phyloP scores from a whole-genome alignment of 2,888 invertebrate genomes.

The Lithodes maja region DNA sequence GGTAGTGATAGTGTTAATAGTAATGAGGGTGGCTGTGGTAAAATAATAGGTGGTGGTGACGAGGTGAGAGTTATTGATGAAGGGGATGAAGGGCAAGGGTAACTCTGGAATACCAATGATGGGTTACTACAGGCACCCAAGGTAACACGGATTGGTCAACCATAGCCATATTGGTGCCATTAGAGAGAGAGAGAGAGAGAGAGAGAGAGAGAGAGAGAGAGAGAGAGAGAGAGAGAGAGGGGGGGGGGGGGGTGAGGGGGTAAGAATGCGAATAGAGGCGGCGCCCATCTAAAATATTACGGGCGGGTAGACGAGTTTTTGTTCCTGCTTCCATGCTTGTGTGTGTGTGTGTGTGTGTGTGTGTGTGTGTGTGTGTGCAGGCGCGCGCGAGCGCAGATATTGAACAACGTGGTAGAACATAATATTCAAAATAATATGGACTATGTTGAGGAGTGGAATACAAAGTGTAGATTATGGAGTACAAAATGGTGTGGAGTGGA shows the following conservation, averaged over 20 bases:
- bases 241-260: not conserved
- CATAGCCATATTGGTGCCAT: too few relatives aligned
- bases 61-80: not conserved
- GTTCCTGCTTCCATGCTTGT: not conserved
- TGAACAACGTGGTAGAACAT: not conserved
- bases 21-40: too few relatives aligned
- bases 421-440: not conserved
- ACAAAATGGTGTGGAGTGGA: not conserved
- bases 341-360: not conserved
- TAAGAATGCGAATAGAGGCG: not conserved
- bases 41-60: too few relatives aligned
- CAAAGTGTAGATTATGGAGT: too few relatives aligned
- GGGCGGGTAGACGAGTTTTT: not conserved
- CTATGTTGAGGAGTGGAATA: not conserved
- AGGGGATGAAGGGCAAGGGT: not conserved
- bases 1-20: too few relatives aligned
- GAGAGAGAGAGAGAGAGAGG: not conserved
- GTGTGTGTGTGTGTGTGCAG: not conserved
- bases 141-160: too few relatives aligned
- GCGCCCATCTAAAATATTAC: not conserved
- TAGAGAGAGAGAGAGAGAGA: not conserved
- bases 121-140: not conserved
- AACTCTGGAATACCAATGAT: not conserved
- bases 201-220: not conserved
- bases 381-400: too few relatives aligned